Evolutionary conservation across 2,888 invertebrate species (phyloP), one percentile per base, ranked within the genome.

Genomic region (Neoaliturus tenellus): DNA sequence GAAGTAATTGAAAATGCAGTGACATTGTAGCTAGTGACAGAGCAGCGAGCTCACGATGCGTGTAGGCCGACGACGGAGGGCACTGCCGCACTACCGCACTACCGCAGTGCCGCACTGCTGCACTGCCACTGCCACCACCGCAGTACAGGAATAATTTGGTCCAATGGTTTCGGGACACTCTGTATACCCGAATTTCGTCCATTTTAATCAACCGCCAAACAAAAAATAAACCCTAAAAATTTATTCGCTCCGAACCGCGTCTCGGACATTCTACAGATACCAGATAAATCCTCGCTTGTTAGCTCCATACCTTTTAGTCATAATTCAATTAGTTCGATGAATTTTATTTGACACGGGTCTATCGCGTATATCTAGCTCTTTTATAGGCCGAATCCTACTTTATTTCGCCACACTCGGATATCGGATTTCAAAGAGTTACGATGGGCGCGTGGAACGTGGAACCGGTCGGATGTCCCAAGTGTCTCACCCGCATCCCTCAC

Each of bases 401-500:
- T 44, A 44, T 75, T 75, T 75, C 44, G 33, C 41, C 44, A 41
- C 73, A 44, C 73, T 3, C 48, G 28, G 44, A 75, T 44, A 69
- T 69, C 69, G 39, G 69, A 35, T 69, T 69, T 33, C 69, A 69
- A 28, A 75, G 73, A 75, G 73, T 75, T 71, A 75, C 28, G n/a
- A 39, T 17, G 73, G 28, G 73, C 28, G 48, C 28, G 69, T 12
- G 35, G 44, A 41, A 35, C 28, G 69, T 12, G 35, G 44, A 41
- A 35, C 73, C 28, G 73, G 33, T 75, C 14, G 28, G 71, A n/a
- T n/a, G n/a, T n/a, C n/a, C 28, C 35, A 8, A 69, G 14, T 75
- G 23, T 75, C n/a, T 75, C 28, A 44, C 73, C 73, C 73, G 73
- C 73, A 75, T 75, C 73, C 73, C 73, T 44, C 73, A 75, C 48